Base-by-base conservation (phyloP, 2,113 vertebrate species). In the Pelmatolapia mariae region DNA sequence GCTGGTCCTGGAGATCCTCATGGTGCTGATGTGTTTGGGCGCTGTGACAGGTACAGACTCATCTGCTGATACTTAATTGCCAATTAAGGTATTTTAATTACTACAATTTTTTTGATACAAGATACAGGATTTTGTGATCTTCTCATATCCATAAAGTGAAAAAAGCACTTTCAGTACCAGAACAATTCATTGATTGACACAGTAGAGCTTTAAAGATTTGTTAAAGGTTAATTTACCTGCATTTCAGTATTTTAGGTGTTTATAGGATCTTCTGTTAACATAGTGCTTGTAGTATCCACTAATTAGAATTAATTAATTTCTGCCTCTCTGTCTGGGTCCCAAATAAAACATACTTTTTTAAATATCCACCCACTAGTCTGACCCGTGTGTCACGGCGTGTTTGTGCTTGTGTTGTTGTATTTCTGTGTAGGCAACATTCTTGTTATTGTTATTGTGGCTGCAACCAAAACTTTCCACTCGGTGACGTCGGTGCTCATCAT, bases 401-500 rank as follows among this genome's bases (percentile, higher is more conserved):
- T 47, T 76, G 15, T 59, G 3, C 80, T 5, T 86, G 8, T 79
- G 8, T 66, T 53, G 85, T 50, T 90, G 63, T 88, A 3, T 84
- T 56, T 91, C 26, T 84, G 22, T 89, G 36, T 71, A 97, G 97
- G 96, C 79, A 97, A 97, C 81, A 91, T 96, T 71, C 94, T 97
- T 79, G 97, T 97, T 80, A 96, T 97, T 71, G 82, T 95, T 53
- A 96, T 96, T 63, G 97, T 97, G 85, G 96, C 95, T 19, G 96
- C 96, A 4, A 97, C 94, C 66, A 97, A 96, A 90, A 94, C 95
- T 4, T 96, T 97, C 93, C 97, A 96, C 91, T 95, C 89, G 0
- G 95, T 97, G 91, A 96, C 96, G 2, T 97, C 97, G 0, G 94
- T 97, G 90, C 95, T 97, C 52, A 94, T 97, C 89, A 96, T 96